Evolutionary conservation across 2,113 vertebrate genomes (phyloP).

Genomic region (Bolborhynchus lineola): DNA sequence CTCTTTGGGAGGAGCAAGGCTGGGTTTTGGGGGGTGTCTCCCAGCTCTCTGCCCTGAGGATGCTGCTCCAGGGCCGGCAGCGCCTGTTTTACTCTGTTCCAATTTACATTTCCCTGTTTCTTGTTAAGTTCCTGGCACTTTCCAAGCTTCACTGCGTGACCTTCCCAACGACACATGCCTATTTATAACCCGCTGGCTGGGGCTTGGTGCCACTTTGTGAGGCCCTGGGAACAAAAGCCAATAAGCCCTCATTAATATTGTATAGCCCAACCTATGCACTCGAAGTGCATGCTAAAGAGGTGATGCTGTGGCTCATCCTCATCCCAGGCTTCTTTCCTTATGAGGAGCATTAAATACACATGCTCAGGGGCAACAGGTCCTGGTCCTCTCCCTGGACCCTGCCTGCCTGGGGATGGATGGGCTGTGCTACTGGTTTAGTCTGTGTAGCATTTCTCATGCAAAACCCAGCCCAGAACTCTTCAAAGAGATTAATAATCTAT

Average conservation of each 20-base stretch:
- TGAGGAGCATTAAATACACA: not conserved
- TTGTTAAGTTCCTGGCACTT: not conserved
- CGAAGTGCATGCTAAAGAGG: not conserved
- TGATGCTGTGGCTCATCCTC: not conserved
- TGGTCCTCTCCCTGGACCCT: not conserved
- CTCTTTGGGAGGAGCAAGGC: not conserved
- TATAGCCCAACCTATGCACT: not conserved
- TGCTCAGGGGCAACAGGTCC: not conserved
- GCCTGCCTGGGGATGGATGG: not conserved
- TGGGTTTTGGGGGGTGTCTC: fast-evolving
- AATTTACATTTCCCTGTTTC: not conserved
- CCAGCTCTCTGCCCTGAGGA: not conserved
- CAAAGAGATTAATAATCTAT: not conserved
- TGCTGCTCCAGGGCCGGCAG: not conserved
- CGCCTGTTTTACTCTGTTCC: fast-evolving
- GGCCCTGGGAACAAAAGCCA: not conserved
- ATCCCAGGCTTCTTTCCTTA: not conserved
- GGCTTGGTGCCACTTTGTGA: not conserved
- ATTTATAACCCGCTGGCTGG: conserved; percentile 2
- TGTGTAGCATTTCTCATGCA: not conserved
- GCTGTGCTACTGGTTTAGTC: not conserved
- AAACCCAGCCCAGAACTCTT: not conserved
- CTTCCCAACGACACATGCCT: not conserved
- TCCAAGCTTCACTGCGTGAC: not conserved
- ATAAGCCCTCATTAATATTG: not conserved